Conservation (phyloP, 2,888 invertebrate genomes). For the Boloria euphrosyne region DNA sequence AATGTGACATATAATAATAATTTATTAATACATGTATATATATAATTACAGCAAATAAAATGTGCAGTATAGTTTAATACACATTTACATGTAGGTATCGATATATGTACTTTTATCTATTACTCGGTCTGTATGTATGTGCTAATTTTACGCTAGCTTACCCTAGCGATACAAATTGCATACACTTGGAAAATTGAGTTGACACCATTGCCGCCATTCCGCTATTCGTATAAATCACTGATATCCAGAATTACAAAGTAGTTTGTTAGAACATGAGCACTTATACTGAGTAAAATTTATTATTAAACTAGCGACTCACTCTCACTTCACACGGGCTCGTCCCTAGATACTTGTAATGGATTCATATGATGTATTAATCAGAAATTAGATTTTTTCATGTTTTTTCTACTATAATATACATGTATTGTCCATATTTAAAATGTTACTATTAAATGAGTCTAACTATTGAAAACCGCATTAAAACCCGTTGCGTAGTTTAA, state of each 20-base stretch:
- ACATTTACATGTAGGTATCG: constrained; percentile 6
- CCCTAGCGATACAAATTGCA: constrained; percentile 19
- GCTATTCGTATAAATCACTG: constrained; percentile 1
- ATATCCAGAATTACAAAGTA: background rate
- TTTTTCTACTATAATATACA: too few relatives aligned
- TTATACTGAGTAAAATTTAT: too few relatives aligned
- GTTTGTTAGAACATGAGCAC: too few relatives aligned
- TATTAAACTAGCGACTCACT: too few relatives aligned
- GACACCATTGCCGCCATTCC: constrained; percentile 16
- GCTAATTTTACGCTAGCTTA: constrained; percentile 31
- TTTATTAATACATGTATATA: background rate
- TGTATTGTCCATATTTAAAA: too few relatives aligned
- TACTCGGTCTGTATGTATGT: constrained; percentile 19
- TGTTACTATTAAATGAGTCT: too few relatives aligned
- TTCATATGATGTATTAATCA: too few relatives aligned
- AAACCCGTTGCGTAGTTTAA: too few relatives aligned
- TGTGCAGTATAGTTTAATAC: background rate
- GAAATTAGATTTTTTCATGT: too few relatives aligned
- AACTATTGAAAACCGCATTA: too few relatives aligned
- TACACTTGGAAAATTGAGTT: constrained; percentile 11
- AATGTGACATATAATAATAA: background rate
- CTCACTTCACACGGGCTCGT: too few relatives aligned
- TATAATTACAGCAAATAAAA: background rate
- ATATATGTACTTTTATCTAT: constrained; percentile 20
- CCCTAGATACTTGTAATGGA: too few relatives aligned